phyloP scores from a whole-genome alignment of 2,113 vertebrate genomes.

The Myotis brandtii region DNA sequence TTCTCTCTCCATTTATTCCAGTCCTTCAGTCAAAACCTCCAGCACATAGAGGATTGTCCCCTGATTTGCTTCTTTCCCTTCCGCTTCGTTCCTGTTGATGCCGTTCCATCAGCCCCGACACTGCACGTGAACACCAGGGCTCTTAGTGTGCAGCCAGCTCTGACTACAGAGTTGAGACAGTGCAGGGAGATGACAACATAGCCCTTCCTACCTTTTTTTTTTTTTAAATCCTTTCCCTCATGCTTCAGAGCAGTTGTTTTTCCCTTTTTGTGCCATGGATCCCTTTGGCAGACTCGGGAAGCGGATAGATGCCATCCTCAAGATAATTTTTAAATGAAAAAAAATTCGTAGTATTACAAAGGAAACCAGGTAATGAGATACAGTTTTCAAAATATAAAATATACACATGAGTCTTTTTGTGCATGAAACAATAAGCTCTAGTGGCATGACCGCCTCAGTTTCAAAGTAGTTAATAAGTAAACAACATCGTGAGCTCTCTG shows the following conservation, averaged over 20 bases:
- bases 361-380: background rate
- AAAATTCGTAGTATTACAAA: background rate
- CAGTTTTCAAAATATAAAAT: background rate
- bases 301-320: too few relatives aligned
- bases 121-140: rapidly evolving
- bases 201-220: background rate
- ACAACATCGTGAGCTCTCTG: background rate
- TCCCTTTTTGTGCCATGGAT: background rate
- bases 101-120: rapidly evolving
- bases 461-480: slow-evolving; percentile 7
- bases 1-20: background rate
- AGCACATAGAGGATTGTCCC: background rate
- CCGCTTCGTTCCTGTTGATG: background rate
- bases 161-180: background rate
- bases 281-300: background rate
- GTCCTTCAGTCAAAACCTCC: background rate
- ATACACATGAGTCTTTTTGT: background rate
- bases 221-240: background rate
- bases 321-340: slow-evolving; percentile 14
- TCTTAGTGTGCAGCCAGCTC: background rate
- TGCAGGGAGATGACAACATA: background rate
- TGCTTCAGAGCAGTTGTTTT: background rate
- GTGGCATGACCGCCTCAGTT: background rate
- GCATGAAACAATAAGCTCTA: background rate
- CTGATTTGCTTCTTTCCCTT: background rate